A percentile compares a stretch with the other conserved stretches of the same genome.
These are phyloP conservation scores for Sericinus montela DNA, from an alignment of 2,888 invertebrate genomes.

Conservation along the genomic window DNA sequence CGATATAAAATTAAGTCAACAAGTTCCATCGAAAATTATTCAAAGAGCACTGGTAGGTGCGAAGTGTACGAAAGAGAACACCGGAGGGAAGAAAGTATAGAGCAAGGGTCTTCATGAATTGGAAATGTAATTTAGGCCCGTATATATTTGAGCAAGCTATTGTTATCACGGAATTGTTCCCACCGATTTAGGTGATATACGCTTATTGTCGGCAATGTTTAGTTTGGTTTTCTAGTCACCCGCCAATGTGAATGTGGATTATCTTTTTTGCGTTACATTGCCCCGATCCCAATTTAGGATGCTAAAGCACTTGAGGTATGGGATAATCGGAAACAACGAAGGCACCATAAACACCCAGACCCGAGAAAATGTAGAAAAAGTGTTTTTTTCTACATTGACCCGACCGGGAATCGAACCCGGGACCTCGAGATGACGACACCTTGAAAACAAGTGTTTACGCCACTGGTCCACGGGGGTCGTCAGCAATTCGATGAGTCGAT, in stretches of 20 bases:
- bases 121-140: conserved; percentile 73
- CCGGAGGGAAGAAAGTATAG: conserved; percentile 24
- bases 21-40: conserved; percentile 69
- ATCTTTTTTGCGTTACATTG: no score
- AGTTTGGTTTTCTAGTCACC: neutral
- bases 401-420: no score
- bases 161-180: conserved; percentile 57
- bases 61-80: conserved; percentile 24
- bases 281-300: no score
- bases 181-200: conserved; percentile 49
- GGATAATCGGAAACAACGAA: no score
- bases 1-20: conserved; percentile 78
- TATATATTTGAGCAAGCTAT: conserved; percentile 57
- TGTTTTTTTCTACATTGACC: no score
- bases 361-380: no score
- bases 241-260: neutral
- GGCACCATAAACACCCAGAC: no score
- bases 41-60: conserved; percentile 62
- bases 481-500: no score
- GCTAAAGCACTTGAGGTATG: no score
- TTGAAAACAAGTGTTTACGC: no score
- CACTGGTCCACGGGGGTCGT: no score
- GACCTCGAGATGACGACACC: no score
- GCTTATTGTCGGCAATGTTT: conserved; percentile 17
- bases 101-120: conserved; percentile 67